Conservation (phyloP, 2,797 vertebrate species). For the Tapirus indicus region DNA sequence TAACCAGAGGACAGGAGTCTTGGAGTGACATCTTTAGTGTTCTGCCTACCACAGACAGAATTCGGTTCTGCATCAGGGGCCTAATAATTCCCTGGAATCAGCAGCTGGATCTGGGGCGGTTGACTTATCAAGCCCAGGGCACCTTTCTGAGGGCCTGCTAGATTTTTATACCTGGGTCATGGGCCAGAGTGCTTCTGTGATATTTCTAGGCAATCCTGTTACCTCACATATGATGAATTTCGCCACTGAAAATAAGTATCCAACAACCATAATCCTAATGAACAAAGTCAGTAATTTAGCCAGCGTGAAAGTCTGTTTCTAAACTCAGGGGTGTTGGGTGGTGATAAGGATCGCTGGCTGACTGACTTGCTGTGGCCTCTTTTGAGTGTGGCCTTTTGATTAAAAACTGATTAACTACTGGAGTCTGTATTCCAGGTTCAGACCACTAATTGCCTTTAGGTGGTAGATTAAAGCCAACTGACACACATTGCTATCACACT, state of each 20-base stretch:
- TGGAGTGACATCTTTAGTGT: neutral
- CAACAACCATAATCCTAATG: neutral
- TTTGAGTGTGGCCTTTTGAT: neutral
- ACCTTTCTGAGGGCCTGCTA: neutral
- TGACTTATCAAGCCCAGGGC: neutral
- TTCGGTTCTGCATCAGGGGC: neutral
- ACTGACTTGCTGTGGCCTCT: neutral
- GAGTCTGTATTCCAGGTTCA: slow-evolving; percentile 13
- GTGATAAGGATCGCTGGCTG: neutral
- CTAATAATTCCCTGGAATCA: neutral
- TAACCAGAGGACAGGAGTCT: neutral
- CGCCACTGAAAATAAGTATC: neutral
- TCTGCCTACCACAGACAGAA: neutral
- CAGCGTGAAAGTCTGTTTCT: neutral
- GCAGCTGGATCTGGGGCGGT: neutral
- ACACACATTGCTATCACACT: neutral
- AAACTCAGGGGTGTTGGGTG: neutral
- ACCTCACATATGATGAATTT: neutral
- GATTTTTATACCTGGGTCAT: neutral
- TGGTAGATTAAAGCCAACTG: neutral
- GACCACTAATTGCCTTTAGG: neutral
- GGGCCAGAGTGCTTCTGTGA: neutral
- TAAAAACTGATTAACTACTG: neutral
- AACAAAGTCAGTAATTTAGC: neutral
- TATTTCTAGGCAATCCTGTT: neutral